phyloP scores from a whole-genome alignment of 2,888 invertebrate genomes.

The Eupelmus urozonus region DNA sequence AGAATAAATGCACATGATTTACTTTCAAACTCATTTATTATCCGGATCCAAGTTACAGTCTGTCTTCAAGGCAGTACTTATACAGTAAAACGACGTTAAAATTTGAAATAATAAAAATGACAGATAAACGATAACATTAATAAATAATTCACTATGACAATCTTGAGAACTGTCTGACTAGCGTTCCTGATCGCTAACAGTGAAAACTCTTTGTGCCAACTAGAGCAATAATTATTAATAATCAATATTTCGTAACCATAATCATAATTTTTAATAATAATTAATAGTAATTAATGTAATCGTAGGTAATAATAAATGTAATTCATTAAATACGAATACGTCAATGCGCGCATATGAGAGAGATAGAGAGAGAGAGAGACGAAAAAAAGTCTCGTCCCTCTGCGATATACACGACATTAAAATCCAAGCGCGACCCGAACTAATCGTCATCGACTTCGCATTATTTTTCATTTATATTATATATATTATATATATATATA shows the following conservation, averaged over 20 bases:
- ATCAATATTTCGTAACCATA: slow-evolving; percentile 58
- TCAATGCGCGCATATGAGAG: slow-evolving; percentile 38
- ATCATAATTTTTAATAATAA: slow-evolving; percentile 40
- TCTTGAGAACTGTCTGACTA: slow-evolving; percentile 50
- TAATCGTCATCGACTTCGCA: slow-evolving; percentile 41
- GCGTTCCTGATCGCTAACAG: slow-evolving; percentile 52
- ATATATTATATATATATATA: slow-evolving; percentile 53
- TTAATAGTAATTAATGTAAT: slow-evolving; percentile 30
- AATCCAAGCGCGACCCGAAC: slow-evolving; percentile 50
- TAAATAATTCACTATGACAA: slow-evolving; percentile 55
- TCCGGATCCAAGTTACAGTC: slow-evolving; percentile 72
- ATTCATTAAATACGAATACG: slow-evolving; percentile 50
- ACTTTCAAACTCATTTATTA: slow-evolving; percentile 70
- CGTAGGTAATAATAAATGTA: slow-evolving; percentile 45
- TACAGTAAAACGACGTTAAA: slow-evolving; percentile 65
- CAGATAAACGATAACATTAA: slow-evolving; percentile 56
- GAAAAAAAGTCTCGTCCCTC: slow-evolving; percentile 35
- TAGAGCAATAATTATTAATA: slow-evolving; percentile 59
- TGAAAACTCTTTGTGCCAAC: slow-evolving; percentile 47
- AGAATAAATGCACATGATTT: neutral
- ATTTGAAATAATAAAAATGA: slow-evolving; percentile 53
- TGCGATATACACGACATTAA: slow-evolving; percentile 45
- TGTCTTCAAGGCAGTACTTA: slow-evolving; percentile 73
- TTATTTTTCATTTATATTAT: slow-evolving; percentile 20
- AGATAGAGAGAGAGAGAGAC: slow-evolving; percentile 11